A percentile compares a stretch with the other conserved stretches of the same genome.
Conservation (phyloP, 2,113 vertebrate species). For the Phalacrocorax pelagicus region DNA sequence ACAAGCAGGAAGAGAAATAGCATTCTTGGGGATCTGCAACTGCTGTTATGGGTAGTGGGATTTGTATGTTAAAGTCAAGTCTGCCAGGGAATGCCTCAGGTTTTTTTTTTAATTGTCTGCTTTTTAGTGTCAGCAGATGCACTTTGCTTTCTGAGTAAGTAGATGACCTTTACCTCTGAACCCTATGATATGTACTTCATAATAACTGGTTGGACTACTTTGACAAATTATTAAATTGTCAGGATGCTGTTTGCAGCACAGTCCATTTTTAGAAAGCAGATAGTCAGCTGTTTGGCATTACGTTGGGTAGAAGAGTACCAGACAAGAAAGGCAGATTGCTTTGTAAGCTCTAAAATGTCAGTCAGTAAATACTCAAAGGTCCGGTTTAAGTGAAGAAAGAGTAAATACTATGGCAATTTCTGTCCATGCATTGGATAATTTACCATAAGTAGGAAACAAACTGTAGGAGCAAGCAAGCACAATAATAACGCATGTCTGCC, state of each 20-base stretch:
- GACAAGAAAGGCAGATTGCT: constrained; percentile 58
- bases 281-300: constrained; percentile 71
- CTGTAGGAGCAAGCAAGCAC: not conserved
- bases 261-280: constrained; percentile 74
- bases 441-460: constrained; percentile 40
- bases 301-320: constrained; percentile 36
- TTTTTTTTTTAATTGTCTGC: constrained; percentile 49
- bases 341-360: constrained; percentile 72
- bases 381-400: constrained; percentile 52
- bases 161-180: constrained; percentile 69
- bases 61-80: constrained; percentile 28
- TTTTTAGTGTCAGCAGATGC: constrained; percentile 64
- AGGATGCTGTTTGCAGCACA: constrained; percentile 58
- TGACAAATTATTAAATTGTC: constrained; percentile 76
- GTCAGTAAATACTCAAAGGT: constrained; percentile 53
- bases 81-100: not conserved
- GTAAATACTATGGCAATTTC: constrained; percentile 54
- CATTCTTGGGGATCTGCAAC: not conserved
- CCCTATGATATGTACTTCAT: constrained; percentile 60
- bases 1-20: not conserved
- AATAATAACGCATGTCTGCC: not conserved
- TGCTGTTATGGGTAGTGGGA: not conserved
- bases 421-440: constrained; percentile 39
- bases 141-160: constrained; percentile 40
- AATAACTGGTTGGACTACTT: constrained; percentile 60